phyloP scores from a whole-genome alignment of 2,797 vertebrate genomes.

The Mus minutoides region DNA sequence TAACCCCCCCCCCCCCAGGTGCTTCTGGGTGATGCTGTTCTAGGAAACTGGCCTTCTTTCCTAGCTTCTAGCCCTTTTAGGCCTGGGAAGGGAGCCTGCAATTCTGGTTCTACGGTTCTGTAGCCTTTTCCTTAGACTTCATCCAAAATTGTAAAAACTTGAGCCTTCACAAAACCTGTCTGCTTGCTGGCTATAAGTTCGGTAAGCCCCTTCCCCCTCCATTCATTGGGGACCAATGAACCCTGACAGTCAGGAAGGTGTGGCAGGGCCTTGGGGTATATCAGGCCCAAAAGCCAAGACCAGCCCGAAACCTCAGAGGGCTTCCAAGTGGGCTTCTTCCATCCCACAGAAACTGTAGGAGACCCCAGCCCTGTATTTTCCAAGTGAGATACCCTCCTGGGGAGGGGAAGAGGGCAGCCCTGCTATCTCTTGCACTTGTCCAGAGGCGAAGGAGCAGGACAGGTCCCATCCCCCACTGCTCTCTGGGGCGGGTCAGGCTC shows the following conservation, averaged over 20 bases:
- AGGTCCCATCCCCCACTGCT: not conserved
- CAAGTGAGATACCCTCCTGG: not conserved
- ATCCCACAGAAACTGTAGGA: not conserved
- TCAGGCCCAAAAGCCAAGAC: not conserved
- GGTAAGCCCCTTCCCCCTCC: not conserved
- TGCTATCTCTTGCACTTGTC: not conserved
- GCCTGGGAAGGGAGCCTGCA: not conserved
- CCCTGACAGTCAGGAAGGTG: not conserved
- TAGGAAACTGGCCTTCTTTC: not conserved
- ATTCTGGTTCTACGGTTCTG: not conserved
- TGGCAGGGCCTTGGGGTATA: not conserved
- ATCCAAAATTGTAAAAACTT: not conserved
- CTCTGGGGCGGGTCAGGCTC: not conserved
- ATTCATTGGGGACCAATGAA: not conserved
- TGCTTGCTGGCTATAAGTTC: not conserved
- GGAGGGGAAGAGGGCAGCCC: not conserved
- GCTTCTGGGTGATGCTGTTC: not conserved
- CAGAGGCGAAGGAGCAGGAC: not conserved
- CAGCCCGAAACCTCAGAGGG: not conserved
- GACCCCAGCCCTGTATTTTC: not conserved
- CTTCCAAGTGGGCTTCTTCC: not conserved
- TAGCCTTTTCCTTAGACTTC: not conserved
- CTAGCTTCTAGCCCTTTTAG: not conserved
- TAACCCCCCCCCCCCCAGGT: not conserved
- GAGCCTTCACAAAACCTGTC: not conserved